phyloP scores from a whole-genome alignment of 2,113 vertebrate genomes.

The Epinephelus cyanopodus region DNA sequence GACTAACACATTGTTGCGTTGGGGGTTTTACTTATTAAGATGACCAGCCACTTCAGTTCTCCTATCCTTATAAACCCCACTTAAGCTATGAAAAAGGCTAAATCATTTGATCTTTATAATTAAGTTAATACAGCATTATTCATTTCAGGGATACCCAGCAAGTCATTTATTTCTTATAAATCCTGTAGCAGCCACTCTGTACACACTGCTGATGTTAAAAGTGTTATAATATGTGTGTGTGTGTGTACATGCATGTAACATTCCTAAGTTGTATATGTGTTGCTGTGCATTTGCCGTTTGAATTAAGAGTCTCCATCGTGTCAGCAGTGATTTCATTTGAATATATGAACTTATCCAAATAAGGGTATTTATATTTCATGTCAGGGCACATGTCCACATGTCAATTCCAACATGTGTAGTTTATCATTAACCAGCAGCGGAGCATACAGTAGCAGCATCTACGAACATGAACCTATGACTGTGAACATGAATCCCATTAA shows the following conservation, averaged over 20 bases:
- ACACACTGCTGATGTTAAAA: neutral
- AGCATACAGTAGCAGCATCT: slow-evolving; percentile 45
- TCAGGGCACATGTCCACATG: slow-evolving; percentile 43
- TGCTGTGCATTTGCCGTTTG: neutral
- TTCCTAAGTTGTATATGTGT: no score
- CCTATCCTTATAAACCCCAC: no score
- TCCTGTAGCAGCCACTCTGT: neutral
- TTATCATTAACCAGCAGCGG: slow-evolving; percentile 63
- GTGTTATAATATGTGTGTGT: neutral
- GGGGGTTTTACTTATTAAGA: neutral
- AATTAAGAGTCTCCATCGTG: neutral
- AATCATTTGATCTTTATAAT: no score
- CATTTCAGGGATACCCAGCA: neutral
- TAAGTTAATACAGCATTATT: neutral
- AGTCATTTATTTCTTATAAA: neutral
- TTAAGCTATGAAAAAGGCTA: neutral
- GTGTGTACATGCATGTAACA: neutral
- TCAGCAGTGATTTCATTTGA: slow-evolving; percentile 40
- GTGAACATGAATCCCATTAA: slow-evolving; percentile 70
- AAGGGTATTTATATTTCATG: slow-evolving; percentile 63
- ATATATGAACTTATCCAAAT: slow-evolving; percentile 61
- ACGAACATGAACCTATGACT: slow-evolving; percentile 61
- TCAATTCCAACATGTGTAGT: slow-evolving; percentile 64
- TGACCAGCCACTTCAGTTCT: neutral
- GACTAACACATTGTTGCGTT: neutral